These are phyloP conservation scores for Pachliopta kotzebuea DNA, from an alignment of 2,888 invertebrate genomes.

Conservation along the genomic window DNA sequence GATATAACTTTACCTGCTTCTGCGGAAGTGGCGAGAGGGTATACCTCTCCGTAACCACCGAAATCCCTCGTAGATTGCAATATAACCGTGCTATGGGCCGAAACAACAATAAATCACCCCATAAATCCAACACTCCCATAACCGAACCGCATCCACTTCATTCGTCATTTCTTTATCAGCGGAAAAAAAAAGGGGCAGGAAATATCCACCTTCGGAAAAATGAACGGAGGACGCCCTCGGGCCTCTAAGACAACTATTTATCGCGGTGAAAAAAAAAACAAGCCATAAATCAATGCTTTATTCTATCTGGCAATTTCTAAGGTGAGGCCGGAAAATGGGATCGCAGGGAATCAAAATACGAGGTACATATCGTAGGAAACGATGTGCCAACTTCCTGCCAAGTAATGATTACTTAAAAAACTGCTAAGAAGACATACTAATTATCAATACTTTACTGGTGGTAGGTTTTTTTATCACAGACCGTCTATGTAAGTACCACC, in stretches of 20 bases:
- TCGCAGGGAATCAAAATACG: slow-evolving; percentile 25
- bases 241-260: slow-evolving; percentile 76
- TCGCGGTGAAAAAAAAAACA: slow-evolving; percentile 50
- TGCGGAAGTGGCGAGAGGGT: slow-evolving; percentile 2
- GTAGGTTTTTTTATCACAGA: too few relatives aligned
- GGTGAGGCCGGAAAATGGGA: slow-evolving; percentile 44
- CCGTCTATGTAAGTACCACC: too few relatives aligned
- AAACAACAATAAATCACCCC: slow-evolving; percentile 36
- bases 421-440: too few relatives aligned
- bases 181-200: slow-evolving; percentile 51
- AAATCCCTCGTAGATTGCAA: slow-evolving; percentile 23
- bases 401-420: too few relatives aligned
- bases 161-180: slow-evolving; percentile 73
- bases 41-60: slow-evolving; percentile 12
- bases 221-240: slow-evolving; percentile 61
- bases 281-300: slow-evolving; percentile 64
- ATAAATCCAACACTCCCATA: slow-evolving; percentile 55
- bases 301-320: slow-evolving; percentile 69
- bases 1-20: too few relatives aligned
- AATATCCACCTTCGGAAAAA: slow-evolving; percentile 69
- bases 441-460: too few relatives aligned
- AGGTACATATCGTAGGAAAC: too few relatives aligned
- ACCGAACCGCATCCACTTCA: slow-evolving; percentile 56
- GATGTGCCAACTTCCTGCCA: too few relatives aligned
- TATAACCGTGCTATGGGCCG: slow-evolving; percentile 26